These are phyloP conservation scores for Creontiades dilutus DNA, from an alignment of 2,888 invertebrate species.

Conservation along the genomic window DNA sequence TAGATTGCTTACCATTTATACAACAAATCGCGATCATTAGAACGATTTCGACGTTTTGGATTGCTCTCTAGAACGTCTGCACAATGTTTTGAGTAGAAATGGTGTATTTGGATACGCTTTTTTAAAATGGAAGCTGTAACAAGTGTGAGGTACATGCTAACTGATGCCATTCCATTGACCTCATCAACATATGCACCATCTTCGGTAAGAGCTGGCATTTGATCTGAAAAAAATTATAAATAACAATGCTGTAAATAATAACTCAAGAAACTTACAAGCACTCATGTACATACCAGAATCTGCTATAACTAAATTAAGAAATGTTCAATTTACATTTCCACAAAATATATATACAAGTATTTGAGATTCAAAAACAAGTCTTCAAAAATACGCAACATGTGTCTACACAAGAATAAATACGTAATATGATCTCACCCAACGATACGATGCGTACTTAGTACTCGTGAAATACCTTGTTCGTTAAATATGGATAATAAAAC, in stretches of 20 bases:
- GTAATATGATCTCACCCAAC: no score
- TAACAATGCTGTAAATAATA: not conserved
- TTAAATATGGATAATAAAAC: no score
- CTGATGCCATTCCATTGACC: not conserved
- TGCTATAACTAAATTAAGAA: not conserved
- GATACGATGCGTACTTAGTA: no score
- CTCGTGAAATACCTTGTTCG: no score
- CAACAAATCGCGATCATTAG: not conserved
- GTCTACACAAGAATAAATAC: no score
- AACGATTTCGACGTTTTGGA: slow-evolving; percentile 18
- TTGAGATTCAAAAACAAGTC: no score
- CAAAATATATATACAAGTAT: no score
- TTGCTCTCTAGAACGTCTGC: not conserved
- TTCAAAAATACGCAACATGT: no score
- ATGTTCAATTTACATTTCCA: no score
- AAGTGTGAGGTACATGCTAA: not conserved
- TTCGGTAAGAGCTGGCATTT: not conserved
- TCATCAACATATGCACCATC: not conserved
- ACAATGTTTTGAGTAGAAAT: slow-evolving; percentile 6
- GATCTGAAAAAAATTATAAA: not conserved
- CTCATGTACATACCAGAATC: not conserved
- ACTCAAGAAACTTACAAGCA: not conserved
- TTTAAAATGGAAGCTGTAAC: not conserved
- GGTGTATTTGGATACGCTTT: not conserved
- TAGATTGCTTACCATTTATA: not conserved